These are phyloP conservation scores for Oreochromis spilurus DNA, from an alignment of 2,113 vertebrate species.

Conservation along the genomic window DNA sequence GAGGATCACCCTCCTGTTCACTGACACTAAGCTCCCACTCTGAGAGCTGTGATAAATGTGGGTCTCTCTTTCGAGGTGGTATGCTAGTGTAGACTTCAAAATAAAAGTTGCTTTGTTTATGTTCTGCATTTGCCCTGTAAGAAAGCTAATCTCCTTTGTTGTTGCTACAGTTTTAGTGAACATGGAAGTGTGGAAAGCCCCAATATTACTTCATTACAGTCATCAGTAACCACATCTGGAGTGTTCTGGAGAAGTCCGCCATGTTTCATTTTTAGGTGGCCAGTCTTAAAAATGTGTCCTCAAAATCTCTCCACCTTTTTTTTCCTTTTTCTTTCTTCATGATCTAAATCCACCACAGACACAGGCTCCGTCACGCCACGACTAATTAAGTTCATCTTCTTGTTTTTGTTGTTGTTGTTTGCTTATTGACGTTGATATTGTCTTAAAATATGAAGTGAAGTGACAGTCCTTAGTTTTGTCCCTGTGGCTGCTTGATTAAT, in stretches of 20 bases:
- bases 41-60: conserved; percentile 25
- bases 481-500: not conserved
- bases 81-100: conserved; percentile 50
- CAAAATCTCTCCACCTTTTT: not conserved
- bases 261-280: not conserved
- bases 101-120: conserved; percentile 23
- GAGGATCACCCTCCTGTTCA: not conserved
- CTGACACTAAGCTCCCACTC: not conserved
- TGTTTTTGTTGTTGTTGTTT: not conserved
- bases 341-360: not conserved
- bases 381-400: not conserved
- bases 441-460: not conserved
- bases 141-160: conserved; percentile 1
- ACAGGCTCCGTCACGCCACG: not conserved
- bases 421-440: not conserved
- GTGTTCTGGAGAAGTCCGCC: not conserved
- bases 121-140: conserved; percentile 30
- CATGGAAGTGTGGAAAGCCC: conserved; percentile 49
- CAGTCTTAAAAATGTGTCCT: not conserved
- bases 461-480: not conserved
- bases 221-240: not conserved
- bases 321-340: not conserved
- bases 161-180: conserved; percentile 37
- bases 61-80: conserved; percentile 52
- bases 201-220: not conserved